A percentile compares a stretch with the other conserved stretches of the same genome.
Conservation (phyloP, 2,113 vertebrate species). For the Poicephalus meyeri region DNA sequence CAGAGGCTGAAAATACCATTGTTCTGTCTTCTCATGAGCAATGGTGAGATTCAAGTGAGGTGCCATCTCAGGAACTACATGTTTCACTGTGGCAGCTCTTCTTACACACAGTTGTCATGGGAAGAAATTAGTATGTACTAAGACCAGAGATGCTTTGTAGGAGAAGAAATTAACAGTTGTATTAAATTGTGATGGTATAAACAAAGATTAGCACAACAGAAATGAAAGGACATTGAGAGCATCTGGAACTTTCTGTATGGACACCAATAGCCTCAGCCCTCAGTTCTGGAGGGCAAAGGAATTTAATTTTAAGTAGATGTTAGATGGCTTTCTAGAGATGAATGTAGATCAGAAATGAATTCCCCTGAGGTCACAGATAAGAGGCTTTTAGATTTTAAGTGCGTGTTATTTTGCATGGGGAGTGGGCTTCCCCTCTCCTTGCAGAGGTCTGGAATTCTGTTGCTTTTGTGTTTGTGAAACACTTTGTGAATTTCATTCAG, state of each 20-base stretch:
- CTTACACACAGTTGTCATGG: not conserved
- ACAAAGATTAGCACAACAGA: not conserved
- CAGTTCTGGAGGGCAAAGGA: not conserved
- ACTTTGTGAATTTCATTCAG: not conserved
- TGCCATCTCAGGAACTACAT: not conserved
- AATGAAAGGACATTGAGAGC: not conserved
- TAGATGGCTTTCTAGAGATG: not conserved
- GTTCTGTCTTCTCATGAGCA: not conserved
- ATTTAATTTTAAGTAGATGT: not conserved
- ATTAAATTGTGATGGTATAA: not conserved
- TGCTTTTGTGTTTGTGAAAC: not conserved
- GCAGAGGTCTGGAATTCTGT: not conserved
- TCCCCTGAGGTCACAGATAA: not conserved
- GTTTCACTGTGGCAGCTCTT: not conserved
- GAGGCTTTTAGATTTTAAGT: not conserved
- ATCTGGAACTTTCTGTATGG: accelerated
- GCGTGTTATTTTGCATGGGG: accelerated
- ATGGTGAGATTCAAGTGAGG: not conserved
- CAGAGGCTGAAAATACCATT: not conserved
- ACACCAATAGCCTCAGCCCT: not conserved
- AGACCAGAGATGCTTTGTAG: not conserved
- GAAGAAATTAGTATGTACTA: not conserved
- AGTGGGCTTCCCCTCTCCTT: not conserved
- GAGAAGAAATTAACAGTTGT: not conserved
- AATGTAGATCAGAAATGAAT: not conserved